Evolutionary conservation across 2,888 invertebrate species (phyloP).

Genomic region (Ormyrus rosae): DNA sequence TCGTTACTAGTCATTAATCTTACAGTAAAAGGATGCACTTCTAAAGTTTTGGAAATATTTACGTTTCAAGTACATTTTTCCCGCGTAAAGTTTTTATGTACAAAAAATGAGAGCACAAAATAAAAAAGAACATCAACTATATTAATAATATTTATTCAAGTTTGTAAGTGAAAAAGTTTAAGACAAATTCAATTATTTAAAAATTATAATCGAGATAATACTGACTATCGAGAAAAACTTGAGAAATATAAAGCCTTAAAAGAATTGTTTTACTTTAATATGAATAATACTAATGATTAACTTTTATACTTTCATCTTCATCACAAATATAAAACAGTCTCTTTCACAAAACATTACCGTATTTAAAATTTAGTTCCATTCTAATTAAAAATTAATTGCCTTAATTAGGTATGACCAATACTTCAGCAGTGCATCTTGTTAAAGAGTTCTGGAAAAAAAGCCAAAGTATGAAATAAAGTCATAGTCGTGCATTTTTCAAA

Average conservation of each 20-base stretch:
- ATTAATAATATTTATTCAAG: no score
- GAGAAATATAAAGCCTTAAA: not conserved
- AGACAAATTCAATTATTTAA: no score
- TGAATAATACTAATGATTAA: slow-evolving; percentile 14
- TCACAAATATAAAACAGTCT: slow-evolving; percentile 22
- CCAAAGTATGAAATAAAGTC: not conserved
- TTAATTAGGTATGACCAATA: not conserved
- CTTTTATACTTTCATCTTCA: slow-evolving; percentile 5
- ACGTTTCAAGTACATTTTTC: not conserved
- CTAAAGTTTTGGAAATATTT: not conserved
- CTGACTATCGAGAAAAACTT: no score
- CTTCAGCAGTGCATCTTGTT: slow-evolving; percentile 8
- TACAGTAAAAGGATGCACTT: slow-evolving; percentile 9
- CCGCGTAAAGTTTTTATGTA: not conserved
- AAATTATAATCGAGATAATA: no score
- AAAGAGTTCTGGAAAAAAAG: not conserved
- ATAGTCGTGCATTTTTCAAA: not conserved
- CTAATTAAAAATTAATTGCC: no score
- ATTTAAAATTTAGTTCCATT: no score
- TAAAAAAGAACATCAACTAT: no score
- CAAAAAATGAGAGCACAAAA: not conserved
- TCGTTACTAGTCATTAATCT: not conserved
- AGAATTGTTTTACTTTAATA: not conserved
- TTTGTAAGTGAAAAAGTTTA: no score
- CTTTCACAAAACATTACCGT: not conserved